Evolutionary conservation across 2,113 vertebrate species (phyloP), one percentile per base, ranked within the genome.

Genomic region (Phylloscopus trochilus): DNA sequence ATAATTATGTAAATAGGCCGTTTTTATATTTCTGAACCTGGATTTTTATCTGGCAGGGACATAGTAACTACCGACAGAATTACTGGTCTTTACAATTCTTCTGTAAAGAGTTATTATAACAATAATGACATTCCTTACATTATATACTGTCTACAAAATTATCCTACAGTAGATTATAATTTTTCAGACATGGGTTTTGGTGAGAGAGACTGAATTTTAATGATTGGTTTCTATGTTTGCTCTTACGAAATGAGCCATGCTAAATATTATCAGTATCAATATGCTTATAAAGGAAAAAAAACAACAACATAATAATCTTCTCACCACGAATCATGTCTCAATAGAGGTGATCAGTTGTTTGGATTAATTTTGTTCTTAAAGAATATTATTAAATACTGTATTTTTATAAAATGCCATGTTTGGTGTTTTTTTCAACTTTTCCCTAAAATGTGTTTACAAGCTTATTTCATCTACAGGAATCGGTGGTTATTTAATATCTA

Each of bases 11-110:
- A 62, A 53, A 72, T 63, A 19, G 81, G 72, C 53, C 31, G 72
- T 87, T 94, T 85, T 90, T 88, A 55, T 67, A 87, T 94, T 96
- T 96, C 77, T 94, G 68, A 96, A 96, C 75, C 47, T 49, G 41
- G 87, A 49, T 58, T 56, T 95, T 89, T 72, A 92, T 77, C 66
- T 70, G 28, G 39, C 73, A 89, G 24, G 39, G 7, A 79, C 27
- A 74, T 22, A 83, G 30, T 55, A 91, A 93, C 70, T 88, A 66
- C 27, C 68, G 73, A 91, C 60, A 75, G 35, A 72, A 93, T n/a
- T 90, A n/a, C 12, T 21, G 60, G 41, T 62, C 66, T 89, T 66
- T 53, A 83, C 83, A 85, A 41, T 74, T 44, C 15, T n/a, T 56
- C 21, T 70, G 1, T 55, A 83, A 92, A 81, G 31, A 28, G 10